Evolutionary conservation across 2,113 vertebrate species (phyloP), one percentile per base, ranked within the genome.

Genomic region (Onychostruthus taczanowskii): DNA sequence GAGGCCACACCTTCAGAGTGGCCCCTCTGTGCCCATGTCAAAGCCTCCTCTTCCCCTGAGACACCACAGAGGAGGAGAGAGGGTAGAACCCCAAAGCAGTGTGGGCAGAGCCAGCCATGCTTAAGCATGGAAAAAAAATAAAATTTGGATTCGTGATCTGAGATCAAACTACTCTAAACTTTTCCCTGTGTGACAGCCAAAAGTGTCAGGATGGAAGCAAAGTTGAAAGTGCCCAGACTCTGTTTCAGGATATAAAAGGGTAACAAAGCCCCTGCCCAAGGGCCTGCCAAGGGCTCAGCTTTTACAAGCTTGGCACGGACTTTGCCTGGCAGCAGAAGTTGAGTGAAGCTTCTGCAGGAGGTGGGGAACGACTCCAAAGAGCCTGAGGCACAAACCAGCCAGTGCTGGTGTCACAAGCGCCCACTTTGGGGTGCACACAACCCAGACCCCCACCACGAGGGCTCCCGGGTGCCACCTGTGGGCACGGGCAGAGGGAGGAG

Each of bases 391-490:
- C 67, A 80, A 47, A 56, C 1, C 16, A 77, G 55, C 41, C 69
- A 26, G 18, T 4, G 30, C 4, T 47, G 50, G 39, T 53, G 18
- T 7, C 46, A 56, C 24, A 41, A 47, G 41, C 2, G 39, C 33
- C 39, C 16, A 3, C 33, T 72, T 6, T 26, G 31, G 35, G 58
- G 26, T 24, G 52, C 61, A 43, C 37, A 4, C 15, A 31, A 20
- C 13, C 7, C 84, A 41, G 68, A 41, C 1, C 5, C 17, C 23
- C 0, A 0, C 3, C 14, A 27, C 0, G 0, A 2, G 31, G 47
- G 47, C 52, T 64, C 39, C 66, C 8, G n/a, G 52, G 11, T 18
- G 26, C 20, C 59, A 1, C 49, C 11, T 1, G 10, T 5, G 59
- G 63, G 17, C 72, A 19, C 0, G 3, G 49, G 76, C 56, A 59